Conservation (phyloP, 2,797 vertebrate genomes). For the Iguana delicatissima region DNA sequence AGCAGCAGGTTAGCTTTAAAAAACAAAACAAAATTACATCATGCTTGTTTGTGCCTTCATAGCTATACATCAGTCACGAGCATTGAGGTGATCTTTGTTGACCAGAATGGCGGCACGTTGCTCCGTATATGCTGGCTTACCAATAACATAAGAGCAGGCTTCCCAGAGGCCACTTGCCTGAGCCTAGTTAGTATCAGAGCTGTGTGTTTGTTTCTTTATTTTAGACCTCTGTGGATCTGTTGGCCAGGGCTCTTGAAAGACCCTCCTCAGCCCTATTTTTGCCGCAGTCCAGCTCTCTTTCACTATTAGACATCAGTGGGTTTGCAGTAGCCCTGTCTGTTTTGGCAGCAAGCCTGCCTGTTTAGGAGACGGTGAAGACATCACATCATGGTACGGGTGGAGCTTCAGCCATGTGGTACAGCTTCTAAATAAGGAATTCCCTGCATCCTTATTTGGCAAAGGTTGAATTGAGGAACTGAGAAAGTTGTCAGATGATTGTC, state of each 20-base stretch:
- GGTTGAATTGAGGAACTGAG: neutral
- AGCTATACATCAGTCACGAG: neutral
- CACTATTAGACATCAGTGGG: neutral
- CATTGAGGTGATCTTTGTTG: neutral
- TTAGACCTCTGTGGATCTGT: too few relatives aligned
- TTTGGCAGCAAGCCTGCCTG: neutral
- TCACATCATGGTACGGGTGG: neutral
- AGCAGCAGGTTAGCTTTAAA: neutral
- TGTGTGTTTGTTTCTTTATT: neutral
- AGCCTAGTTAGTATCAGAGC: neutral
- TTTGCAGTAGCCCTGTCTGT: neutral
- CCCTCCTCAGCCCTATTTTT: neutral
- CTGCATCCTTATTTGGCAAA: neutral
- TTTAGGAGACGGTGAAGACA: conserved; percentile 11
- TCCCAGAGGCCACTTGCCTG: neutral
- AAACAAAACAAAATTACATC: neutral
- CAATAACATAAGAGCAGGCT: neutral
- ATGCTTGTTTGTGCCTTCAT: neutral
- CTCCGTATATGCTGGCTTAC: neutral
- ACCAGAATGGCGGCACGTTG: neutral
- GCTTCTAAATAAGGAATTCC: neutral
- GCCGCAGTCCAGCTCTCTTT: neutral
- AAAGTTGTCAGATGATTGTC: neutral
- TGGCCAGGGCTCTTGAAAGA: neutral
- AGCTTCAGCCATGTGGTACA: neutral